Evolutionary conservation across 2,113 vertebrate species (phyloP).

Genomic region (Cryptomyrus ogoouensis): DNA sequence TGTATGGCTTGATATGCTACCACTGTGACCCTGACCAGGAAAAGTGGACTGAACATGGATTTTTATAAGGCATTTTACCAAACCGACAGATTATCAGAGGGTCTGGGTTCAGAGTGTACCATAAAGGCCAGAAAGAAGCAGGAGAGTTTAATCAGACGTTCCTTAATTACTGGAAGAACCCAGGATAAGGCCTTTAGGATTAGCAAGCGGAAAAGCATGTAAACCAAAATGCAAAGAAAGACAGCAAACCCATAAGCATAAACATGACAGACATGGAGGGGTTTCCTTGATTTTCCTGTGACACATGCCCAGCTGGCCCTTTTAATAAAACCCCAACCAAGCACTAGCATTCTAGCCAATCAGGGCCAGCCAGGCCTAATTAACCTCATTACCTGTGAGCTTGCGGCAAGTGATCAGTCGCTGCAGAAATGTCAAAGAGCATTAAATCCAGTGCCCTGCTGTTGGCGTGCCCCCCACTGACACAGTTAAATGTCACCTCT

Average conservation of each 20-base stretch:
- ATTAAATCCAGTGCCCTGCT: not conserved
- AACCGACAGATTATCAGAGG: not conserved
- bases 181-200: not conserved
- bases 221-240: not conserved
- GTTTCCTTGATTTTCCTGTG: not conserved
- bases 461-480: not conserved
- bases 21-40: not conserved
- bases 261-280: not conserved
- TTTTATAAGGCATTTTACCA: not conserved
- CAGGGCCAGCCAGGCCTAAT: not conserved
- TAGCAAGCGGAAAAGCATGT: not conserved
- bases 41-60: not conserved
- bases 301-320: not conserved
- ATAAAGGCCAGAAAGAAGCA: not conserved
- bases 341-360: not conserved
- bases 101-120: not conserved
- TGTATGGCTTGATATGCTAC: not conserved
- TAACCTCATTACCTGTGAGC: not conserved
- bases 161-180: not conserved
- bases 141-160: not conserved
- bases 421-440: not conserved
- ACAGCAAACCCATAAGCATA: not conserved
- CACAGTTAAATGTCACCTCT: not conserved
- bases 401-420: not conserved
- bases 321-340: not conserved